Evolutionary conservation across 2,888 invertebrate species (phyloP).

Genomic region (Eugnorisma glareosa): DNA sequence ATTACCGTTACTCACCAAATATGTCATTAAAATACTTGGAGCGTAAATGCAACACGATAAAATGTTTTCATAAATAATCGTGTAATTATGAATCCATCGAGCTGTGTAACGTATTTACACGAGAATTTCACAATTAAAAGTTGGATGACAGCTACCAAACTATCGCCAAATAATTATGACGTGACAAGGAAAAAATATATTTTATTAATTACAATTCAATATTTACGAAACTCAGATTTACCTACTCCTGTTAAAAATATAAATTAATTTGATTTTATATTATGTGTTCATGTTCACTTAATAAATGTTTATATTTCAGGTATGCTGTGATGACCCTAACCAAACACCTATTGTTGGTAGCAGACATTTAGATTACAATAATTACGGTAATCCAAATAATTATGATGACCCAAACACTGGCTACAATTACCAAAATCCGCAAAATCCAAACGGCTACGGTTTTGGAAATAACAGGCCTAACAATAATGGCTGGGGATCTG

Average conservation of each 20-base stretch:
- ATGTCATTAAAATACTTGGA: conserved; percentile 62
- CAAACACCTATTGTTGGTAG: neutral
- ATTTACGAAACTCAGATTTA: neutral
- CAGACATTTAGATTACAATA: conserved; percentile 44
- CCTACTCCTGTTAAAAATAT: neutral
- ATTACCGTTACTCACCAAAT: conserved; percentile 57
- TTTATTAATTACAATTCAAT: conserved; percentile 4
- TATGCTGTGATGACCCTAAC: conserved; percentile 74
- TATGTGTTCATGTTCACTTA: neutral
- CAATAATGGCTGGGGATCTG: conserved; percentile 43
- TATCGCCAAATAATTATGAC: conserved; percentile 52
- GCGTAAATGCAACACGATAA: conserved; percentile 58
- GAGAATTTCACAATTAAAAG: conserved; percentile 49
- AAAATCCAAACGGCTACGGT: conserved; percentile 20
- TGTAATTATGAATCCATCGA: conserved; percentile 61
- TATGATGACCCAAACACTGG: conserved; percentile 31
- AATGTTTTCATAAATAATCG: conserved; percentile 64
- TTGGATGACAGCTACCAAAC: conserved; percentile 49
- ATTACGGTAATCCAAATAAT: conserved; percentile 41
- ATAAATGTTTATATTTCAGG: conserved; percentile 68
- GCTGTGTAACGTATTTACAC: conserved; percentile 53
- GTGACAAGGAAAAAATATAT: conserved; percentile 32
- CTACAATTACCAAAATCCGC: conserved; percentile 39
- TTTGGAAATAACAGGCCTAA: conserved; percentile 28
- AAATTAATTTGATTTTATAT: neutral